These are phyloP conservation scores for Bothrops jararaca DNA, from an alignment of 2,113 vertebrate genomes.

Conservation along the genomic window DNA sequence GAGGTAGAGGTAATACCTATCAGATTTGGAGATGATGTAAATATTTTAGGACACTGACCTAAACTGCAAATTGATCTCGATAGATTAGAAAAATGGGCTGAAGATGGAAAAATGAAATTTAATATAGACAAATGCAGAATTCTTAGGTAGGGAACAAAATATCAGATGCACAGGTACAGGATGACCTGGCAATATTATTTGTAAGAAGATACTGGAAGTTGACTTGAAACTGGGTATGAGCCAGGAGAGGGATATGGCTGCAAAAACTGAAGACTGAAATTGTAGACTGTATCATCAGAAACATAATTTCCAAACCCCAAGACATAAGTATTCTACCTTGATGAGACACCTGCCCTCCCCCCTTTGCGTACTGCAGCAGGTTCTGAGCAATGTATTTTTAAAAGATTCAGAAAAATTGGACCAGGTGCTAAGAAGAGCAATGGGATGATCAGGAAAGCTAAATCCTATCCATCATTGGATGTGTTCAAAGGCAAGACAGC, in stretches of 20 bases:
- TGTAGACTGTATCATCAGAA: background rate
- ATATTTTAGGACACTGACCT: background rate
- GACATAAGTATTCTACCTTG: background rate
- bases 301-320: background rate
- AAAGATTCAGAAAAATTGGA: background rate
- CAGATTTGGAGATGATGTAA: background rate
- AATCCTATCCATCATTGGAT: background rate
- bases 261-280: background rate
- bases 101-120: background rate
- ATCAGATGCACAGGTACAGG: background rate
- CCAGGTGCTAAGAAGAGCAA: background rate
- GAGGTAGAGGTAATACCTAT: background rate
- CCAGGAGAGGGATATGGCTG: background rate
- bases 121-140: background rate
- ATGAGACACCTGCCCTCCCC: background rate
- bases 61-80: background rate
- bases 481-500: background rate
- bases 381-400: background rate
- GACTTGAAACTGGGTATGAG: background rate
- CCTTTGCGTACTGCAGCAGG: background rate
- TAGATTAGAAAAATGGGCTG: background rate
- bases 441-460: background rate
- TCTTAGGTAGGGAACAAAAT: background rate
- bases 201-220: background rate
- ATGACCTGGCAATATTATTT: background rate